Evolutionary conservation across 2,797 vertebrate genomes (phyloP), one percentile per base, ranked within the genome.

Genomic region (Pygocentrus nattereri): DNA sequence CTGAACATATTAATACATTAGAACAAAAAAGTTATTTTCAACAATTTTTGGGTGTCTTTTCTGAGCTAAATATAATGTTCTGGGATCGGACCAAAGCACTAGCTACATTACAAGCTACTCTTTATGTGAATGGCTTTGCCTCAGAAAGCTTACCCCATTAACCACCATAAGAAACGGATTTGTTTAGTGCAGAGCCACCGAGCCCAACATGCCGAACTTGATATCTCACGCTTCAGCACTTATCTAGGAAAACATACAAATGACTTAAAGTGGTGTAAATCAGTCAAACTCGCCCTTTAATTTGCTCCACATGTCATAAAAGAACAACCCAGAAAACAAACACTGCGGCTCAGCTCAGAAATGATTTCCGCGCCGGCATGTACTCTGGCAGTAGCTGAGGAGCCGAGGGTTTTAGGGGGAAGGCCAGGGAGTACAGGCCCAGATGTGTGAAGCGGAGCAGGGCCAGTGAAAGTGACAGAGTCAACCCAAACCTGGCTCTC

Each of bases 251-350:
- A 95, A 95, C 94, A 94, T 95, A 95, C 94, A 96, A 95, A 96
- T 95, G 95, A 95, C 93, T 95, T 95, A 95, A 95, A 95, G 94
- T 95, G 94, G 92, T 95, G 94, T 96, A 95, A 94, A 96, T 95
- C 94, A 94, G 94, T 93, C 92, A 94, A 95, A 95, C 93, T 93
- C 58, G 94, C 85, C 93, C 91, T 91, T 93, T 95, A 95, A 96
- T 95, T 90, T 92, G 92, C 93, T 94, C 92, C 94, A 96, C 94
- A 94, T 96, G 95, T 94, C 86, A 87, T 92, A 83, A 83, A 73
- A 81, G 56, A 82, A 58, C 83, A 84, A 74, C 75, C 78, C 81
- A 82, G 69, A 81, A 88, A 86, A 81, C 67, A 85, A 87, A 86
- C 76, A 81, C 80, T 72, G 75, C 72, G 73, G 78, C 79, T 74